Conservation (phyloP, 2,888 invertebrate genomes). For the Phalera bucephala region DNA sequence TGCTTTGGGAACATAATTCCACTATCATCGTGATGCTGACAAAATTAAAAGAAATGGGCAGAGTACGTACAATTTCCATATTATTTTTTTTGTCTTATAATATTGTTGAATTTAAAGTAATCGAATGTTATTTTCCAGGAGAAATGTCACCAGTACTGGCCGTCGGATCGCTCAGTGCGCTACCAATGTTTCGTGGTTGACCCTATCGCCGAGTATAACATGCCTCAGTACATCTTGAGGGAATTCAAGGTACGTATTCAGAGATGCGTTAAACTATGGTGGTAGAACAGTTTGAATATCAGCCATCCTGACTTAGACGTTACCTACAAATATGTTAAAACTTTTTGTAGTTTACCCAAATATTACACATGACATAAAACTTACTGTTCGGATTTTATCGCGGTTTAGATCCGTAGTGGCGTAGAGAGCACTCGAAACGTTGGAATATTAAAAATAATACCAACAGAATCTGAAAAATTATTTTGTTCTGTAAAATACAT, state of each 20-base stretch:
- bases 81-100: background rate
- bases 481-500: too few relatives aligned
- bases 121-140: conserved; percentile 85
- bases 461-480: too few relatives aligned
- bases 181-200: conserved; percentile 99
- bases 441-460: too few relatives aligned
- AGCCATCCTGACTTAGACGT: too few relatives aligned
- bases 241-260: conserved; percentile 92
- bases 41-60: conserved; percentile 98
- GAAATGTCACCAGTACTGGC: conserved; percentile 99
- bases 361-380: too few relatives aligned
- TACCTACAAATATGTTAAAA: too few relatives aligned
- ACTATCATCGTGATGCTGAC: conserved; percentile 99
- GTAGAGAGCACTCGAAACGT: too few relatives aligned
- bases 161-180: conserved; percentile 97
- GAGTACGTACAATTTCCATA: conserved; percentile 84
- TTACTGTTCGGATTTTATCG: too few relatives aligned
- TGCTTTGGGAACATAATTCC: conserved; percentile 99
- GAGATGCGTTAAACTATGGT: conserved; percentile 9
- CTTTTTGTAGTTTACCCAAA: too few relatives aligned
- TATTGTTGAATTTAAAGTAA: background rate
- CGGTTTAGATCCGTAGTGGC: too few relatives aligned
- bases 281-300: too few relatives aligned
- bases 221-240: conserved; percentile 99
- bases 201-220: conserved; percentile 99